These are phyloP conservation scores for Oostethus manadensis DNA, from an alignment of 2,113 vertebrate genomes.

Conservation along the genomic window DNA sequence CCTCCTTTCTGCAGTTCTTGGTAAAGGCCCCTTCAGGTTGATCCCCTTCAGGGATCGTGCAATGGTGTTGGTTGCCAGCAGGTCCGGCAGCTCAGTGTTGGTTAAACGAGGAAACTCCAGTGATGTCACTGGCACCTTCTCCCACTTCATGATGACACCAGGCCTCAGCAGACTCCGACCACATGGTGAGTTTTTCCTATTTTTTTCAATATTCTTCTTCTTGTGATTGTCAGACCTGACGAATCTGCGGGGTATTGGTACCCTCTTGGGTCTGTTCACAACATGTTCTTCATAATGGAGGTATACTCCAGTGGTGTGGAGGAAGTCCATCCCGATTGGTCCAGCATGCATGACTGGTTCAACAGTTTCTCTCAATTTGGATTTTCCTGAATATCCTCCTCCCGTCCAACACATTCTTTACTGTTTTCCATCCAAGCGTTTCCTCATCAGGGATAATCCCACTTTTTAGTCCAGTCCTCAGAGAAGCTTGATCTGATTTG, in stretches of 20 bases:
- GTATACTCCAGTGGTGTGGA: too few relatives aligned
- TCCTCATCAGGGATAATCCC: too few relatives aligned
- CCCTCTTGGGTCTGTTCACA: too few relatives aligned
- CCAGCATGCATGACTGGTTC: too few relatives aligned
- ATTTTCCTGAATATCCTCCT: too few relatives aligned
- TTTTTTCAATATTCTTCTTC: not conserved
- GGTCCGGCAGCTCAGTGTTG: constrained; percentile 63
- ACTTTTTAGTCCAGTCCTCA: too few relatives aligned
- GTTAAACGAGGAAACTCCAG: constrained; percentile 58
- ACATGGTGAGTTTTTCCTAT: constrained; percentile 74
- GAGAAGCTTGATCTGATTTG: too few relatives aligned
- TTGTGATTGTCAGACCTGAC: not conserved
- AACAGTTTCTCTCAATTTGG: too few relatives aligned
- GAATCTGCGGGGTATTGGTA: not conserved
- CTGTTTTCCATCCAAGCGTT: too few relatives aligned
- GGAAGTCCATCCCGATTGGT: too few relatives aligned
- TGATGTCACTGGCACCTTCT: constrained; percentile 48
- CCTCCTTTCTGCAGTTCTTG: constrained; percentile 75
- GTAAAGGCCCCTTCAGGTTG: constrained; percentile 87
- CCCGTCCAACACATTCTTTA: too few relatives aligned
- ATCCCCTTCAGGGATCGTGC: constrained; percentile 72
- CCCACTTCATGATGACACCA: constrained; percentile 88
- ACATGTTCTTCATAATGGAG: too few relatives aligned
- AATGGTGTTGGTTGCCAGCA: constrained; percentile 65
- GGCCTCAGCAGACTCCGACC: constrained; percentile 81